phyloP scores from a whole-genome alignment of 2,797 vertebrate species.

The Cryptoblepharus egeriae region DNA sequence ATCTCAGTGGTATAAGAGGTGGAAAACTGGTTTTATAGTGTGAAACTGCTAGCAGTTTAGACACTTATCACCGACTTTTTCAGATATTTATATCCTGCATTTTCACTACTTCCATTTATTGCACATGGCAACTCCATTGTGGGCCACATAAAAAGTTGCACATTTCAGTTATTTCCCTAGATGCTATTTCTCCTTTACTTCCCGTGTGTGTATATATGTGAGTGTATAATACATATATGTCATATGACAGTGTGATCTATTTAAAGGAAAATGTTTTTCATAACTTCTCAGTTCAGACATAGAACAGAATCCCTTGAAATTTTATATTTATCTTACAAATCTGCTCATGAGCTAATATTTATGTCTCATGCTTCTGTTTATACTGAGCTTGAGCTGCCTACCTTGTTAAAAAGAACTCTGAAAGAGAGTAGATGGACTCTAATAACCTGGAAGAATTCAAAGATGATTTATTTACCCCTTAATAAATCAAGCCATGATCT shows the following conservation, averaged over 20 bases:
- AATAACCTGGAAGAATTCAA: constrained; percentile 7
- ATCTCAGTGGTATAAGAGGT: neutral
- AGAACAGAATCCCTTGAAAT: constrained; percentile 14
- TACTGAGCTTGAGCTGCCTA: constrained; percentile 16
- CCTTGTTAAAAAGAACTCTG: constrained; percentile 21
- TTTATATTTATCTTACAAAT: constrained; percentile 20
- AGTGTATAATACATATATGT: too few relatives aligned
- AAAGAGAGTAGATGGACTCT: neutral
- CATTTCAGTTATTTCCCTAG: neutral
- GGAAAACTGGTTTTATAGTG: too few relatives aligned
- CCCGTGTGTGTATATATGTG: too few relatives aligned
- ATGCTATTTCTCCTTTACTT: neutral
- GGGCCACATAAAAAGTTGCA: neutral
- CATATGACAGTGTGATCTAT: neutral
- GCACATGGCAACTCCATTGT: too few relatives aligned
- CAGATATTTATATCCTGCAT: too few relatives aligned
- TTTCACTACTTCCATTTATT: too few relatives aligned
- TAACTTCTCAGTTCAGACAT: constrained; percentile 28
- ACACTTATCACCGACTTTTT: too few relatives aligned
- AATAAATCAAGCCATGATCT: neutral
- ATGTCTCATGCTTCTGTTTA: constrained; percentile 16
- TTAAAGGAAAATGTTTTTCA: constrained; percentile 24
- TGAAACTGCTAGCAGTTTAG: too few relatives aligned
- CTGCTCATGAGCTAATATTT: constrained; percentile 36
- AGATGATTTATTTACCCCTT: constrained; percentile 17